A percentile compares a stretch with the other conserved stretches of the same genome.
These are phyloP conservation scores for Carcinoscorpius rotundicauda DNA, from an alignment of 1,140 invertebrate genomes.

Conservation along the genomic window DNA sequence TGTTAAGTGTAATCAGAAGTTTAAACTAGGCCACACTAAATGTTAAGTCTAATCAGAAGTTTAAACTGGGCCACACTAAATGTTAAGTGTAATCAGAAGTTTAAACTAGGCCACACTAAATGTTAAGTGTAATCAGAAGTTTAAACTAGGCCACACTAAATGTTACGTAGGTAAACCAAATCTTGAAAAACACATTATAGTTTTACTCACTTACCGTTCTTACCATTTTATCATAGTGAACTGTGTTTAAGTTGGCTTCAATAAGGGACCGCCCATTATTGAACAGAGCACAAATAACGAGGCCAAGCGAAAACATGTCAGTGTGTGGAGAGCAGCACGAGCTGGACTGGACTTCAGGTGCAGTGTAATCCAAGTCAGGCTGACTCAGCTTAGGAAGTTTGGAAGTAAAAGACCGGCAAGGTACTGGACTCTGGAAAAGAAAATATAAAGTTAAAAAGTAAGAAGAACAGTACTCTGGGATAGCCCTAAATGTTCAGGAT, in stretches of 20 bases:
- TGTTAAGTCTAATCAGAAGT: too few relatives aligned
- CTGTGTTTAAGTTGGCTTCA: constrained; percentile 72
- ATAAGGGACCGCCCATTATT: constrained; percentile 70
- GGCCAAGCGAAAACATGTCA: constrained; percentile 91
- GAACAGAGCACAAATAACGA: constrained; percentile 83
- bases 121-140: too few relatives aligned
- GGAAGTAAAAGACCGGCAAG: constrained; percentile 70
- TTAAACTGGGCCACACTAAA: too few relatives aligned
- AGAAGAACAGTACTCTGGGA: too few relatives aligned
- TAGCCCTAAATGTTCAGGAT: too few relatives aligned
- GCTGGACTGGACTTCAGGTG: constrained; percentile 74
- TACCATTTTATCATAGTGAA: constrained; percentile 76
- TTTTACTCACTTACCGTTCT: constrained; percentile 57
- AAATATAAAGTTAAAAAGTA: background rate
- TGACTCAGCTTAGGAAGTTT: constrained; percentile 82
- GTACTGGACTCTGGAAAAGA: constrained; percentile 36
- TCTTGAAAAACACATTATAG: too few relatives aligned
- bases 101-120: too few relatives aligned
- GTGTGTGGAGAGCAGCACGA: constrained; percentile 70
- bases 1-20: too few relatives aligned
- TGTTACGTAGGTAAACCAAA: too few relatives aligned
- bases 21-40: too few relatives aligned
- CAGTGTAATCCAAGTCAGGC: constrained; percentile 83
- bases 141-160: too few relatives aligned
- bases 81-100: too few relatives aligned